These are phyloP conservation scores for Drosophila arizonae DNA, from an alignment of 1,140 invertebrate genomes.

Conservation along the genomic window DNA sequence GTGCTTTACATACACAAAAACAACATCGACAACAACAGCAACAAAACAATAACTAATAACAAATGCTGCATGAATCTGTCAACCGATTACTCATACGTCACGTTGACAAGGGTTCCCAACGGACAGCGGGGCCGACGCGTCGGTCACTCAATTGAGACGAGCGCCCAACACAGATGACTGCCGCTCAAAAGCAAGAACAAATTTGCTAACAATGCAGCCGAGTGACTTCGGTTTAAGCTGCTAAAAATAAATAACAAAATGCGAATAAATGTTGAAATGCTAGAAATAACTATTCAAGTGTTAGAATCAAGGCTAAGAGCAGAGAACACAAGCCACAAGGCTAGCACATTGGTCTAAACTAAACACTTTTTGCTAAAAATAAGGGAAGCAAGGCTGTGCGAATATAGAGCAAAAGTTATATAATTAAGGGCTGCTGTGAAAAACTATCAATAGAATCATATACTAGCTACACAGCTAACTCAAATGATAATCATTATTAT, in stretches of 20 bases:
- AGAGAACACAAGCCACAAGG: too few species aligned
- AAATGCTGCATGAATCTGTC: slow-evolving; percentile 45
- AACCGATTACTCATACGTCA: slow-evolving; percentile 47
- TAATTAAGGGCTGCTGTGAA: too few species aligned
- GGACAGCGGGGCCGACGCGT: background rate
- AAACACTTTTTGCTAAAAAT: too few species aligned
- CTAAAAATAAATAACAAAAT: background rate
- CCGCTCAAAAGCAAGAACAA: slow-evolving; percentile 5
- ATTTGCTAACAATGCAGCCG: slow-evolving; percentile 18
- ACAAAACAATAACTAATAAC: slow-evolving; percentile 42
- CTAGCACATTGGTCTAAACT: too few species aligned
- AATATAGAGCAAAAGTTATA: too few species aligned
- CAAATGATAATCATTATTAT: background rate
- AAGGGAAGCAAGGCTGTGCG: too few species aligned
- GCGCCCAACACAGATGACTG: slow-evolving; percentile 30
- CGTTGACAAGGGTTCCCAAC: slow-evolving; percentile 20
- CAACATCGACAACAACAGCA: background rate
- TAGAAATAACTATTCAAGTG: background rate
- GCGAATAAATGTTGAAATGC: background rate
- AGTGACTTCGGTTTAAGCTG: background rate
- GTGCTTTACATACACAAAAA: background rate
- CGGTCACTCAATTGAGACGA: slow-evolving; percentile 30
- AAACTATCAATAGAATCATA: too few species aligned
- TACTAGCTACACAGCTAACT: background rate
- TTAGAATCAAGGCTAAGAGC: too few species aligned